A percentile compares a stretch with the other conserved stretches of the same genome.
phyloP scores from a whole-genome alignment of 2,113 vertebrate species.

The Oncorhynchus nerka region DNA sequence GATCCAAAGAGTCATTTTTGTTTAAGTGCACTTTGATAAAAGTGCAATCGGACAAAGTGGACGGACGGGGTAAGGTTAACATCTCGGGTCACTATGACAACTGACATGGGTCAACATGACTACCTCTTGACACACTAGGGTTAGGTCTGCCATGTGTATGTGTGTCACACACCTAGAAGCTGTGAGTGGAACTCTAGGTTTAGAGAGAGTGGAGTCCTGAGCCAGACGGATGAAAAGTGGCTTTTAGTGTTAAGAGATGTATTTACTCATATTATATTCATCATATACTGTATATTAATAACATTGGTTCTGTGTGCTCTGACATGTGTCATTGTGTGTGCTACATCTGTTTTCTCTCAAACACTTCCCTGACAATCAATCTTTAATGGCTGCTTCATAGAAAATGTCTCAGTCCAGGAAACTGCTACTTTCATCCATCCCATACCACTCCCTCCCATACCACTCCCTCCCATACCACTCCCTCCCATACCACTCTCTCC shows the following conservation, averaged over 20 bases:
- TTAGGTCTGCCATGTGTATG: too few species aligned
- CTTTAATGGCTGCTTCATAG: conserved; percentile 27
- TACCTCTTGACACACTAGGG: too few species aligned
- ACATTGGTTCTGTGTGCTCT: background rate
- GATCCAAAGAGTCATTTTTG: background rate
- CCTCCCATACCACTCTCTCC: too few species aligned
- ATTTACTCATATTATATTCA: background rate
- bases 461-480: too few species aligned
- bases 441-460: background rate
- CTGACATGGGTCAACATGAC: background rate
- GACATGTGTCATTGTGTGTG: background rate
- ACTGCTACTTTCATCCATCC: background rate
- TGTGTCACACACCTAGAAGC: background rate
- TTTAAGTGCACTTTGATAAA: conserved; percentile 28
- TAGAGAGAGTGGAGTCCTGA: background rate
- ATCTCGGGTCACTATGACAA: background rate
- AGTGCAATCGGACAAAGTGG: conserved; percentile 20
- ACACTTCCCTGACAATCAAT: conserved; percentile 20
- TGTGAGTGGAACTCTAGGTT: background rate
- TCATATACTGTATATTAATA: background rate
- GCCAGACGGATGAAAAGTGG: too few species aligned
- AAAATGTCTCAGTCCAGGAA: background rate
- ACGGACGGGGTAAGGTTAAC: conserved; percentile 4
- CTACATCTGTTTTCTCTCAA: background rate
- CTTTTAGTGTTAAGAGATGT: background rate